Evolutionary conservation across 2,113 vertebrate species (phyloP).

Genomic region (Corythoichthys haematopterus): DNA sequence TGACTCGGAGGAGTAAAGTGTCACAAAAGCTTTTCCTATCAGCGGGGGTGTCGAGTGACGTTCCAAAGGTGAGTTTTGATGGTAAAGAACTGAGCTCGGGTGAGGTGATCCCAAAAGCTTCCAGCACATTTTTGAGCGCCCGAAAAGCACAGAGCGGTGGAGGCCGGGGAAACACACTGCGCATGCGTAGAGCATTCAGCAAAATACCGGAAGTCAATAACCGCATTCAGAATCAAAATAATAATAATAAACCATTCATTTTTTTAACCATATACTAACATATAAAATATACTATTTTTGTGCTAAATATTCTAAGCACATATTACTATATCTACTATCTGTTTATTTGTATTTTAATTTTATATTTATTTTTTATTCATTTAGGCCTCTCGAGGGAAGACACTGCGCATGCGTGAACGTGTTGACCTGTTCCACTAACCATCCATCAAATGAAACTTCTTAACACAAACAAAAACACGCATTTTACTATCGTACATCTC

Average conservation of each 20-base stretch:
- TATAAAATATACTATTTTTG: neutral
- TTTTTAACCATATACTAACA: neutral
- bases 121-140: slow-evolving; percentile 53
- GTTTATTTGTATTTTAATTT: neutral
- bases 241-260: neutral
- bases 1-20: slow-evolving; percentile 1
- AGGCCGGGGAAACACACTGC: slow-evolving; percentile 60
- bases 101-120: slow-evolving; percentile 38
- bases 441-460: neutral
- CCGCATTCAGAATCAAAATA: neutral
- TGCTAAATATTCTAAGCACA: neutral
- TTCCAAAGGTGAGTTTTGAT: slow-evolving; percentile 30
- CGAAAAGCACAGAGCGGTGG: slow-evolving; percentile 14
- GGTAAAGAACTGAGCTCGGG: slow-evolving; percentile 19
- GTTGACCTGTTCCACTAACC: too few relatives aligned
- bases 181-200: slow-evolving; percentile 39
- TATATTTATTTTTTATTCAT: neutral
- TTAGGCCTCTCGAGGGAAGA: neutral
- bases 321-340: neutral
- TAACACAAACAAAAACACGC: neutral
- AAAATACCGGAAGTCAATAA: neutral
- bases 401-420: neutral
- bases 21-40: slow-evolving; percentile 6
- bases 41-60: slow-evolving; percentile 15
- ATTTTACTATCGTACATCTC: slow-evolving; percentile 17